Conservation (phyloP, 2,113 vertebrate species). For the Ia io region DNA sequence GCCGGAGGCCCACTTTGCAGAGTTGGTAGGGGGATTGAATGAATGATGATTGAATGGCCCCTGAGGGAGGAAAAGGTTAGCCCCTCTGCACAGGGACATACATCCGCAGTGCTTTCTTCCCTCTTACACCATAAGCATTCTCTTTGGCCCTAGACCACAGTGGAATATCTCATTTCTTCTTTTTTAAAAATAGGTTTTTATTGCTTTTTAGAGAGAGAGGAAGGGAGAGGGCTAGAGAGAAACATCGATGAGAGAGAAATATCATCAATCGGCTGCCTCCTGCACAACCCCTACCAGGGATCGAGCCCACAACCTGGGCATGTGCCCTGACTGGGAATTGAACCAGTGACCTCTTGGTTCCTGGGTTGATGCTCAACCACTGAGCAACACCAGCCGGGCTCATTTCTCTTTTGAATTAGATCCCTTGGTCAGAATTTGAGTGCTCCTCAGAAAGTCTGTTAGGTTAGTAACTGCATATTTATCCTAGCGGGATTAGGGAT, state of each 20-base stretch:
- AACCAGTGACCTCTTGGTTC: no score
- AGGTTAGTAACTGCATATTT: background rate
- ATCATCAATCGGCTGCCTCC: no score
- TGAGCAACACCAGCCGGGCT: no score
- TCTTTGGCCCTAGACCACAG: background rate
- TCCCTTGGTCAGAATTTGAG: background rate
- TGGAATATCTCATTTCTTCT: background rate
- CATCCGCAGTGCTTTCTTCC: accelerated
- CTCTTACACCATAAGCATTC: accelerated
- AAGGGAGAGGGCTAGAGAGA: no score
- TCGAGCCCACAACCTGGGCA: no score
- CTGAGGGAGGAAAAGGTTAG: background rate
- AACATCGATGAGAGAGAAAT: no score
- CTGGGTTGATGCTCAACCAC: no score
- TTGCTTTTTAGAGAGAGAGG: no score
- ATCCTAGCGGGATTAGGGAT: background rate
- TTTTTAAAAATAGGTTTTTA: no score
- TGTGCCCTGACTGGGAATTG: no score
- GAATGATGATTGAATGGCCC: accelerated
- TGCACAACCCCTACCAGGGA: no score
- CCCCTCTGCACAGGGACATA: accelerated
- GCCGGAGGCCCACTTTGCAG: background rate
- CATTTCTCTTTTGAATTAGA: background rate
- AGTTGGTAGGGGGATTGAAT: background rate
- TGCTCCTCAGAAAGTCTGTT: background rate